Evolutionary conservation across 1,140 invertebrate genomes (phyloP), one percentile per base, ranked within the genome.

Genomic region (Ylistrum balloti): DNA sequence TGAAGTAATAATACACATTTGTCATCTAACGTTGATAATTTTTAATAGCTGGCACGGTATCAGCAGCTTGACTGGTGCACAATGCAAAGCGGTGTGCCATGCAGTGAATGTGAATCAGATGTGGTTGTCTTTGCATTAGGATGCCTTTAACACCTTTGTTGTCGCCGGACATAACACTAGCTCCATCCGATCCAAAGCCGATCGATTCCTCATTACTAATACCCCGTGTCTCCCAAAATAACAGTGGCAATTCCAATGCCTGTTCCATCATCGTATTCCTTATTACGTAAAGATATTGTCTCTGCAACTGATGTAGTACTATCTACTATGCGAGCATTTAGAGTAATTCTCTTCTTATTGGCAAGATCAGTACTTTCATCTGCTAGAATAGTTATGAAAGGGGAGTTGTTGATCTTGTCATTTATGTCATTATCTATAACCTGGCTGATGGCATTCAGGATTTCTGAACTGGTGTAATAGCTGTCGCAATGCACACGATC

Each of bases 291-390:
- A 92, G n/a, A 33, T 87, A 92, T 32, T 56, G 33, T 86, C 74
- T 90, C 41, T 3, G 86, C 56, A 34, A 28, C 41, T 20, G 35
- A 48, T 85, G 89, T 87, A 13, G 90, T 38, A 33, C 35, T 32
- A 34, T 90, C 48, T 17, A 90, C n/a, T 5, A 89, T 28, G 13
- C 90, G 88, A 33, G 74, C 86, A 86, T 89, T 87, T 11, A 92
- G 85, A 34, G 88, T 56, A 41, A 87, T 86, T n/a, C 56, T 33
- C 85, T 90, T 88, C 2, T 15, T 90, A 28, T 92, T 89, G 32
- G 88, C 56, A 28, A 92, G 90, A 38, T 90, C 89, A 33, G 74
- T 92, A 22, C 91, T 92, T 34, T 89, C 89, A 87, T 92, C 88
- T 22, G 88, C 33, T 10, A 91, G 22, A 22, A 91, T 33, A 28